phyloP scores from a whole-genome alignment of 2,797 vertebrate species.

The Oreochromis grahami region DNA sequence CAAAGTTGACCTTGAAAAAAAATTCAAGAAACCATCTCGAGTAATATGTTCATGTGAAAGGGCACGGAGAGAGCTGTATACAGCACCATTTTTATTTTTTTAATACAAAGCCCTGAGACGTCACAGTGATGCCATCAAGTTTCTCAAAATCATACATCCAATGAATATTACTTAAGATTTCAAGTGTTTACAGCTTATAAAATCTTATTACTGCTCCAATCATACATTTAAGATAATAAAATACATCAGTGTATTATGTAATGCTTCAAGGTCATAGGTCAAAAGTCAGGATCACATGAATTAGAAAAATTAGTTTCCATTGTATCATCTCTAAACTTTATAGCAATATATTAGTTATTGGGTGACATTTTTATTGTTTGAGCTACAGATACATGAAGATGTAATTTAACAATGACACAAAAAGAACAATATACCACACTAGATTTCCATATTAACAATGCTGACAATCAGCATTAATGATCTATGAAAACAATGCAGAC shows the following conservation, averaged over 20 bases:
- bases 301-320: not conserved
- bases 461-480: not conserved
- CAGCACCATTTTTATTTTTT: not conserved
- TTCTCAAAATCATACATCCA: not conserved
- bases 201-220: not conserved
- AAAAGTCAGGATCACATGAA: not conserved
- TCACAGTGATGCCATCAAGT: not conserved
- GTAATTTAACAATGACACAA: not conserved
- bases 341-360: not conserved
- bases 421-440: not conserved
- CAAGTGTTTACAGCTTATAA: not conserved
- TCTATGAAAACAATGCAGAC: not conserved
- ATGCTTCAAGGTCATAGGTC: not conserved
- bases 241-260: not conserved
- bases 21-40: not conserved
- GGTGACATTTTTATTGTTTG: not conserved
- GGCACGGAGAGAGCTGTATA: not conserved
- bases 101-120: not conserved
- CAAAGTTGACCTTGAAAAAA: not conserved
- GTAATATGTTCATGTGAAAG: not conserved
- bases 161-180: not conserved
- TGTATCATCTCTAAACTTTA: not conserved
- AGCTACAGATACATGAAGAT: not conserved
- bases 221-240: not conserved
- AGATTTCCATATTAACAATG: not conserved